Percentiles rank a stretch among this genome's conserved stretches.
phyloP scores from a whole-genome alignment of 2,113 vertebrate genomes.

The Apodemus speciosus region DNA sequence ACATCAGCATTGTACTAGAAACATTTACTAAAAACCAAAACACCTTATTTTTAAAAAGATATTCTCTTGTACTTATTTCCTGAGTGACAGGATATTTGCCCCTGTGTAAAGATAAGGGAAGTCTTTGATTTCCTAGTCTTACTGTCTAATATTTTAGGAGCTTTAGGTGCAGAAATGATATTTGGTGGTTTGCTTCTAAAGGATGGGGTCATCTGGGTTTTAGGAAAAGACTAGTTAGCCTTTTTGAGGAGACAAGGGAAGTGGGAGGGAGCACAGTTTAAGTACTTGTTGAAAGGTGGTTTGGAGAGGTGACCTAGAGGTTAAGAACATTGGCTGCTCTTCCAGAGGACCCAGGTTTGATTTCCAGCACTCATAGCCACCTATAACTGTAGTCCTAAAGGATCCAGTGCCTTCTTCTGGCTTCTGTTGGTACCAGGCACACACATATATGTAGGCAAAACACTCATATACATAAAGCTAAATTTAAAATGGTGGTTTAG shows the following conservation, averaged over 20 bases:
- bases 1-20: neutral
- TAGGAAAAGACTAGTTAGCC: neutral
- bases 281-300: neutral
- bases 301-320: neutral
- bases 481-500: slow-evolving; percentile 15
- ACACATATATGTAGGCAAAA: neutral
- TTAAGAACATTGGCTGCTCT: neutral
- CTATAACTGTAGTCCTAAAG: neutral
- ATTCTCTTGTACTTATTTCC: neutral
- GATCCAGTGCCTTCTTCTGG: neutral
- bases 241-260: neutral
- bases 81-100: neutral
- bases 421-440: neutral
- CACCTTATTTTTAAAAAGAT: neutral
- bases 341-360: neutral
- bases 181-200: neutral
- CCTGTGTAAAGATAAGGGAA: neutral
- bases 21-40: neutral
- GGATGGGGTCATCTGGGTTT: neutral
- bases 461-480: neutral
- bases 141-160: neutral
- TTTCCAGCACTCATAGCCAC: neutral
- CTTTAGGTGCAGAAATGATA: neutral
- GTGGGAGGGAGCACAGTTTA: neutral
- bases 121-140: slow-evolving; percentile 21